Percentiles rank a stretch among this genome's conserved stretches.
phyloP scores from a whole-genome alignment of 1,140 invertebrate genomes.

The Halictus rubicundus region DNA sequence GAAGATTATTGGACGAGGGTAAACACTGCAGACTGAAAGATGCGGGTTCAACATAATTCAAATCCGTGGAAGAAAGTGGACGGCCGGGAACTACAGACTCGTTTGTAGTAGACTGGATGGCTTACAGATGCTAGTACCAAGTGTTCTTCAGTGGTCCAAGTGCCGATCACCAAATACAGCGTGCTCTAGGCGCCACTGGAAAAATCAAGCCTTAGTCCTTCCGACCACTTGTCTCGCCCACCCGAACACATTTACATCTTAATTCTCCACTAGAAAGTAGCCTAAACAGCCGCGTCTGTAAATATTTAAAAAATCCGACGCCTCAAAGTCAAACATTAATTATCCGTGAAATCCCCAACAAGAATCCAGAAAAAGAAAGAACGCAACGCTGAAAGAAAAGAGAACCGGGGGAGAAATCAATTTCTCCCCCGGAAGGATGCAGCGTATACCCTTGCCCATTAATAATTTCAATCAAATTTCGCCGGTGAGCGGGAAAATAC shows the following conservation, averaged over 20 bases:
- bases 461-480: slow-evolving; percentile 1
- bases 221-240: neutral
- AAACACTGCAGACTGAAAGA: neutral
- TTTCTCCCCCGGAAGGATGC: neutral
- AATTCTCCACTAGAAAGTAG: too few relatives aligned
- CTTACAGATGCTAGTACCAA: neutral
- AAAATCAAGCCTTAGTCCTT: neutral
- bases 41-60: neutral
- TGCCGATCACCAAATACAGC: neutral
- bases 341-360: too few relatives aligned
- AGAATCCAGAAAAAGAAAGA: too few relatives aligned
- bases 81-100: too few relatives aligned
- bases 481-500: neutral
- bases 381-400: neutral
- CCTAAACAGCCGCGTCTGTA: too few relatives aligned
- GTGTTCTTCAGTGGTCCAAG: neutral
- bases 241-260: neutral
- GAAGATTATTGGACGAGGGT: too few relatives aligned
- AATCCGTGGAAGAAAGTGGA: neutral
- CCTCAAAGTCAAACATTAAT: too few relatives aligned
- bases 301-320: too few relatives aligned
- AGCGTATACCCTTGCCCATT: neutral
- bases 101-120: neutral
- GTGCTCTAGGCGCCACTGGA: neutral
- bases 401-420: too few relatives aligned